Evolutionary conservation across 2,888 invertebrate species (phyloP).

Genomic region (Villa cingulata): DNA sequence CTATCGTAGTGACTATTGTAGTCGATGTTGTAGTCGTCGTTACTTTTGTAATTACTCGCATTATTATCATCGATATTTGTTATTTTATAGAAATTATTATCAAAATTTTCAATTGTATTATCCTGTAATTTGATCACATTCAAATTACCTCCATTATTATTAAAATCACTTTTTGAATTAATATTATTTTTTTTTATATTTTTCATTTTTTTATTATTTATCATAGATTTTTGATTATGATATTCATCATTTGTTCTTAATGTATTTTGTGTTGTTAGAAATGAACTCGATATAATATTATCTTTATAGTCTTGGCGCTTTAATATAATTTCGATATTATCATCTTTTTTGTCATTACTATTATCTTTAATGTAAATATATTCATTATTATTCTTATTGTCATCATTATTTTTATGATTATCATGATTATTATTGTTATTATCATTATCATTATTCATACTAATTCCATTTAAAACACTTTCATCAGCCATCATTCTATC

Average conservation of each 20-base stretch:
- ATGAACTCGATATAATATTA: no score
- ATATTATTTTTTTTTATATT: not conserved
- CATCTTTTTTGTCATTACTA: not conserved
- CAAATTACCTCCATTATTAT: slow-evolving; percentile 3
- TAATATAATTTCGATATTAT: not conserved
- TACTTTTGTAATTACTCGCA: no score
- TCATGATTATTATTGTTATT: not conserved
- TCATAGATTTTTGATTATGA: no score
- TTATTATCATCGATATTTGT: not conserved
- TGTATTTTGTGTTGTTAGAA: no score
- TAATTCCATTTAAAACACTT: not conserved
- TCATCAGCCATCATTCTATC: not conserved
- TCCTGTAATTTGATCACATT: slow-evolving; percentile 6
- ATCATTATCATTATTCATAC: not conserved
- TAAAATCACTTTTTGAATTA: not conserved
- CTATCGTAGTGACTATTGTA: no score
- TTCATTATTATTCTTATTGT: no score
- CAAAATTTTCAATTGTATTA: slow-evolving; percentile 1
- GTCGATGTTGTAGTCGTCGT: no score
- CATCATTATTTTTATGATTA: no score
- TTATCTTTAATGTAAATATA: no score
- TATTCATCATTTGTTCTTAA: no score
- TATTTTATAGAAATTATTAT: not conserved
- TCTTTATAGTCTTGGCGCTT: no score
- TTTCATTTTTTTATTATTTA: no score